A percentile compares a stretch with the other conserved stretches of the same genome.
Conservation (phyloP, 2,888 invertebrate genomes). For the Mesorhabditis belari region DNA sequence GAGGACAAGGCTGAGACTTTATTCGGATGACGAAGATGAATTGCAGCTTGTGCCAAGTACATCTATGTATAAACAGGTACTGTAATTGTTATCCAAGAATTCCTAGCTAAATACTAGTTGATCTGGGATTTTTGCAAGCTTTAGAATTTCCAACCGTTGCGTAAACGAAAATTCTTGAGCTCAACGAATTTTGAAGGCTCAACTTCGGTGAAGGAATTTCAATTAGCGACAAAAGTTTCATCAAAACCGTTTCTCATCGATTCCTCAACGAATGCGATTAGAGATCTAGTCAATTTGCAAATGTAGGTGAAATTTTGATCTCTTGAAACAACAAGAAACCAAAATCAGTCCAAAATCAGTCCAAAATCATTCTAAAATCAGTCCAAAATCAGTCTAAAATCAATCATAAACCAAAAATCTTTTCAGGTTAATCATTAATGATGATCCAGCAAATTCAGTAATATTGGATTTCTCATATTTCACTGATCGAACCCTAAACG, state of each 20-base stretch:
- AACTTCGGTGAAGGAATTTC: too few species aligned
- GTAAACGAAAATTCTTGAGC: too few species aligned
- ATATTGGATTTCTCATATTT: background rate
- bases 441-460: background rate
- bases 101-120: background rate
- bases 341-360: background rate
- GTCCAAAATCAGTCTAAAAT: background rate
- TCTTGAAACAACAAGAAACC: too few species aligned
- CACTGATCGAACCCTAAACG: background rate
- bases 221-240: background rate
- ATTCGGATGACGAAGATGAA: background rate
- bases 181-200: too few species aligned
- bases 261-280: background rate
- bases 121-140: too few species aligned
- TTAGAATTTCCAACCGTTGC: too few species aligned
- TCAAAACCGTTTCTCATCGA: background rate
- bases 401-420: background rate
- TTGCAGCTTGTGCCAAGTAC: background rate
- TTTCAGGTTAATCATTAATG: background rate
- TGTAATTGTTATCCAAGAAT: background rate
- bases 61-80: background rate
- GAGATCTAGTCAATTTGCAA: background rate
- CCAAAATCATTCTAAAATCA: background rate
- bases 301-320: background rate
- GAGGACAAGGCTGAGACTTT: too few species aligned